These are phyloP conservation scores for Sabellastarte sp. DNA, from an alignment of 2,888 invertebrate genomes.

Conservation along the genomic window DNA sequence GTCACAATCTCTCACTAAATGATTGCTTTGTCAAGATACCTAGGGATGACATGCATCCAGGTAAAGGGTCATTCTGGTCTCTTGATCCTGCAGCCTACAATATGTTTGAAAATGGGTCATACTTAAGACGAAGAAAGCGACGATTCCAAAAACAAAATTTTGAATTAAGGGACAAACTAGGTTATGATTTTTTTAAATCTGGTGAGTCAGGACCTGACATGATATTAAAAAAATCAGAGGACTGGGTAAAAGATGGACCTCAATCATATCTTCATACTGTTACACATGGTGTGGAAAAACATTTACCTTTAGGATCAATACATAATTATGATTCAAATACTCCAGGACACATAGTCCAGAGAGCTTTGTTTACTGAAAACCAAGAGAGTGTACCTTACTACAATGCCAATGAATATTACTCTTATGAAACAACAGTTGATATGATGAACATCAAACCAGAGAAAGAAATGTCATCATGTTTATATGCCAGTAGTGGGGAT, in stretches of 20 bases:
- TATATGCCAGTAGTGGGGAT: too few species aligned
- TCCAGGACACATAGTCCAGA: too few species aligned
- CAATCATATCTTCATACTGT: too few species aligned
- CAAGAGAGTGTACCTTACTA: neutral
- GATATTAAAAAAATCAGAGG: neutral
- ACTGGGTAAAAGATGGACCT: too few species aligned
- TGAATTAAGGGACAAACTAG: slow-evolving; percentile 68
- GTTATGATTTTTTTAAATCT: slow-evolving; percentile 66
- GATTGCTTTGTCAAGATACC: slow-evolving; percentile 97
- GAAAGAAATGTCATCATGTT: neutral
- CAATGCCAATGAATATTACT: neutral
- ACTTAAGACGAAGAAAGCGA: slow-evolving; percentile 72
- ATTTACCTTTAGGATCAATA: too few species aligned
- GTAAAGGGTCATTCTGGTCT: slow-evolving; percentile 97
- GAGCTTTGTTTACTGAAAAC: too few species aligned
- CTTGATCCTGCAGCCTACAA: slow-evolving; percentile 92
- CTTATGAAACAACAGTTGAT: neutral
- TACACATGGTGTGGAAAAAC: too few species aligned
- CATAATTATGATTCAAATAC: neutral
- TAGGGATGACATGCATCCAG: slow-evolving; percentile 93
- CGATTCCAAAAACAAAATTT: slow-evolving; percentile 55
- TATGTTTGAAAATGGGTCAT: slow-evolving; percentile 97
- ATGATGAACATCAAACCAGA: neutral
- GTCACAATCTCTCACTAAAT: slow-evolving; percentile 91
- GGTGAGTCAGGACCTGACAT: too few species aligned